Conservation (phyloP, 2,113 vertebrate genomes). For the Nyctibius bracteatus region DNA sequence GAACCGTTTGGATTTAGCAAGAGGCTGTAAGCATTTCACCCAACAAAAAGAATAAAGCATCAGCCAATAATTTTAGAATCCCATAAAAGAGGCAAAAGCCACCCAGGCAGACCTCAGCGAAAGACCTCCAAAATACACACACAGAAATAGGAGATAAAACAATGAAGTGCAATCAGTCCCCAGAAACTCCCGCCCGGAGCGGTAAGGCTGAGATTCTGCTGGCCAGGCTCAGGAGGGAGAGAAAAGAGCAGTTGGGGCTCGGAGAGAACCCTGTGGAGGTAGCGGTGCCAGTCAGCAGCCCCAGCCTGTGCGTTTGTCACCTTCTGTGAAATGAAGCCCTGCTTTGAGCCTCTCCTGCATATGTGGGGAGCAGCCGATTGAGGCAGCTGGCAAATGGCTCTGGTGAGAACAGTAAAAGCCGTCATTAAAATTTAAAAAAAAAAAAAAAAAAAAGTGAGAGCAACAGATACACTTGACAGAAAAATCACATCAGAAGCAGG, state of each 20-base stretch:
- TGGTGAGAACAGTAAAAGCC: neutral
- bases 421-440: neutral
- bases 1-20: neutral
- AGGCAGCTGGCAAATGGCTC: slow-evolving; percentile 34
- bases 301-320: neutral
- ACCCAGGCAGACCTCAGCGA: neutral
- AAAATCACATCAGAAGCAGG: neutral
- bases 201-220: neutral
- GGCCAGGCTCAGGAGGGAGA: neutral
- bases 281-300: neutral
- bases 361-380: neutral
- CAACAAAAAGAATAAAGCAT: neutral
- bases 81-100: neutral
- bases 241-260: neutral
- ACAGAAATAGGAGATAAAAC: neutral
- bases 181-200: neutral
- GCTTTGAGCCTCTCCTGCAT: neutral
- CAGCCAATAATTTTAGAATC: slow-evolving; percentile 7
- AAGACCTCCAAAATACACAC: neutral
- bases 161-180: neutral
- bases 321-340: neutral
- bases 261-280: neutral
- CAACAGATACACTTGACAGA: slow-evolving; percentile 30
- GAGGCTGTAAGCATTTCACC: neutral
- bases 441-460: neutral